Conservation (phyloP, 2,113 vertebrate species). For the Phaethornis superciliosus region DNA sequence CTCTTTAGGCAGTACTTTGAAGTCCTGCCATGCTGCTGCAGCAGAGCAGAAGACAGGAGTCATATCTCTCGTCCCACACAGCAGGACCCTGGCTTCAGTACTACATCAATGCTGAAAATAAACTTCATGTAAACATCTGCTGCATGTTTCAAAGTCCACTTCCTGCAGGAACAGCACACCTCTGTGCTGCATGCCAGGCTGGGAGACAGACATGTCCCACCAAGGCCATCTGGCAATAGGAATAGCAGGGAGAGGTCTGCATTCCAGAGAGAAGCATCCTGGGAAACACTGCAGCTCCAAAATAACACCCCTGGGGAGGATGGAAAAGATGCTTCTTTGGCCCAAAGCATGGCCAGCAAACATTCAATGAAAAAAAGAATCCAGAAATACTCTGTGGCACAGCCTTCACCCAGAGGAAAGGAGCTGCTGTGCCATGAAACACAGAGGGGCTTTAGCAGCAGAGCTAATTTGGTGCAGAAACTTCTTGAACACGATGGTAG, state of each 20-base stretch:
- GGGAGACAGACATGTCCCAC: rapidly evolving
- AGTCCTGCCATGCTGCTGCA: rapidly evolving
- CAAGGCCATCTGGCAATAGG: neutral
- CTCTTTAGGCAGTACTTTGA: neutral
- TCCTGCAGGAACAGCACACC: neutral
- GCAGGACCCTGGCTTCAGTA: neutral
- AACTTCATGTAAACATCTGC: neutral
- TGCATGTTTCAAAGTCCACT: neutral
- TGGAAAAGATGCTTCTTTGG: neutral
- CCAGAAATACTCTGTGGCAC: neutral
- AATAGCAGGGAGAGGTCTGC: neutral
- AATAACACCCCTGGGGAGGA: neutral
- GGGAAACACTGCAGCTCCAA: neutral
- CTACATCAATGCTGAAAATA: neutral
- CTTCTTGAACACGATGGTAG: neutral
- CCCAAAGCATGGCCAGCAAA: neutral
- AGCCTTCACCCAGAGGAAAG: neutral
- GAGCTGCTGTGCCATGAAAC: neutral
- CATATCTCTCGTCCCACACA: neutral
- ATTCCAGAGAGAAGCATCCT: neutral
- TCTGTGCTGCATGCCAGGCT: neutral
- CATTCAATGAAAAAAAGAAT: neutral
- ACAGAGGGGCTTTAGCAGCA: neutral
- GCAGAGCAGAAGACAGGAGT: neutral
- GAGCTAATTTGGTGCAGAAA: neutral